Evolutionary conservation across 1,140 invertebrate species (phyloP).

Genomic region (Diploscapter pachys): DNA sequence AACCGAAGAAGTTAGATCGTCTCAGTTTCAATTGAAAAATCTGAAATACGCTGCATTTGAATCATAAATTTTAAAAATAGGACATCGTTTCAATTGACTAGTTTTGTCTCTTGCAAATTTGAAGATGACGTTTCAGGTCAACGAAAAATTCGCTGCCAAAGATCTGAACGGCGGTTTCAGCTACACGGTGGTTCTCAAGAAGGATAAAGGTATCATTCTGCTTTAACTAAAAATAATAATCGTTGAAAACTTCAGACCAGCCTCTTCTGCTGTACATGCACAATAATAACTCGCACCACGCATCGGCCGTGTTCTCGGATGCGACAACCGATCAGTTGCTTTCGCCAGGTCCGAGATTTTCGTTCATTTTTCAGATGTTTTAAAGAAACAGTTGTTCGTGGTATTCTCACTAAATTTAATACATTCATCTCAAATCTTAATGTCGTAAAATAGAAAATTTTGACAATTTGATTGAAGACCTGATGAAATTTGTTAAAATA

Average conservation of each 20-base stretch:
- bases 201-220: slow-evolving; percentile 39
- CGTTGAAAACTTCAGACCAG: slow-evolving; percentile 38
- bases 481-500: no score
- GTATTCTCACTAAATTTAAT: no score
- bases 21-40: slow-evolving; percentile 8
- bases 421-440: no score
- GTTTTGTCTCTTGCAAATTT: no score
- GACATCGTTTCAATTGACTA: no score
- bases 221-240: slow-evolving; percentile 2
- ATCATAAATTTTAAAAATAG: no score
- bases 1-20: slow-evolving; percentile 40
- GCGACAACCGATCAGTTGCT: slow-evolving; percentile 54
- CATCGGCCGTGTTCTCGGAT: slow-evolving; percentile 50
- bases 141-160: slow-evolving; percentile 49
- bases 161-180: slow-evolving; percentile 47
- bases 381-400: no score
- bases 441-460: no score
- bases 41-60: no score
- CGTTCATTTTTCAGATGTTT: not conserved
- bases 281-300: slow-evolving; percentile 40
- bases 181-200: slow-evolving; percentile 49
- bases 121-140: slow-evolving; percentile 31
- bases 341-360: slow-evolving; percentile 11
- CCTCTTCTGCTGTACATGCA: slow-evolving; percentile 53
- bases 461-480: no score